Conservation (phyloP, 2,113 vertebrate genomes). For the Ovibos moschatus region DNA sequence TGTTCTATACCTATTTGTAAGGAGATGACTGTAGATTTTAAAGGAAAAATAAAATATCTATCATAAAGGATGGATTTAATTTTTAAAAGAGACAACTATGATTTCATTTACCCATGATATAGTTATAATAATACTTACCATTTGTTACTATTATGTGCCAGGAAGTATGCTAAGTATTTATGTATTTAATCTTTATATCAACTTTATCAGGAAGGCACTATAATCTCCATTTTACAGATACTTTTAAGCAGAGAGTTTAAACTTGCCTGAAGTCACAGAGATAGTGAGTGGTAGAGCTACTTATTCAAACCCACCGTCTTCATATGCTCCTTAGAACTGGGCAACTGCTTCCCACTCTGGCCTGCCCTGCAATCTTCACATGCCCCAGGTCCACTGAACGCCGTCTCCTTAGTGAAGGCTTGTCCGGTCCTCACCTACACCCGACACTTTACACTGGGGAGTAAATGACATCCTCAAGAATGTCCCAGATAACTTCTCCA, state of each 20-base stretch:
- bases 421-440: background rate
- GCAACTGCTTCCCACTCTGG: background rate
- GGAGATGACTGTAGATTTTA: background rate
- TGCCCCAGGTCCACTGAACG: background rate
- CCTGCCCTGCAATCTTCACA: background rate
- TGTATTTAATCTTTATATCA: background rate
- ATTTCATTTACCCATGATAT: background rate
- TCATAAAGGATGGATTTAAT: constrained; percentile 6
- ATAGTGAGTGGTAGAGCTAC: background rate
- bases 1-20: background rate
- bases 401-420: background rate
- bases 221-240: background rate
- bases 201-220: background rate
- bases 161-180: background rate
- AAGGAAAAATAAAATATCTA: background rate
- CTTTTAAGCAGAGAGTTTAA: background rate
- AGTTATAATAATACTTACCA: background rate
- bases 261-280: background rate
- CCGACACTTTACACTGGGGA: background rate
- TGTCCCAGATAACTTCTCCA: background rate
- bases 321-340: background rate
- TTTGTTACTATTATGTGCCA: background rate
- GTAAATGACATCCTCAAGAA: background rate
- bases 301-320: background rate
- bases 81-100: background rate